Conservation (phyloP, 2,797 vertebrate genomes). For the Pempheris klunzingeri region DNA sequence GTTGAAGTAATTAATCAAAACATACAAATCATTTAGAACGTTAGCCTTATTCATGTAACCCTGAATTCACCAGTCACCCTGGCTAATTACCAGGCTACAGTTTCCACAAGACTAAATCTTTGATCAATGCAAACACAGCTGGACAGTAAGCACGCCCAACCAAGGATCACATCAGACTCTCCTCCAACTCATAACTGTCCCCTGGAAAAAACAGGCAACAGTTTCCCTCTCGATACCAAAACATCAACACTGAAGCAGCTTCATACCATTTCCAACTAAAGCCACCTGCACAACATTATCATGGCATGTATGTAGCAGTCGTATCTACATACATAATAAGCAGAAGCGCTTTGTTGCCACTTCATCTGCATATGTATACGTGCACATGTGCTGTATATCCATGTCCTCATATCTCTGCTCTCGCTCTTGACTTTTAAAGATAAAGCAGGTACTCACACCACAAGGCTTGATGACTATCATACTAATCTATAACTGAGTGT, state of each 20-base stretch:
- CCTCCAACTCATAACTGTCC: background rate
- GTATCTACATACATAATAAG: background rate
- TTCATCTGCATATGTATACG: background rate
- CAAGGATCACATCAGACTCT: constrained; percentile 21
- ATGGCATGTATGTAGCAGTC: background rate
- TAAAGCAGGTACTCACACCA: constrained; percentile 6
- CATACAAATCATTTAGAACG: constrained; percentile 26
- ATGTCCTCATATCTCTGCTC: no score
- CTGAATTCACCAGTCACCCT: constrained; percentile 3
- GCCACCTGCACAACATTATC: background rate
- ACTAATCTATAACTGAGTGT: no score
- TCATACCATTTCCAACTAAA: background rate
- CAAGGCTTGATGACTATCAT: constrained; percentile 13
- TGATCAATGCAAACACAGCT: constrained; percentile 15
- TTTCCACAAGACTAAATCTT: constrained; percentile 24
- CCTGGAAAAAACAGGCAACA: background rate
- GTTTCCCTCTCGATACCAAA: background rate
- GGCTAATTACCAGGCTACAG: background rate
- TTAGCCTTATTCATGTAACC: background rate
- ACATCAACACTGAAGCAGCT: background rate
- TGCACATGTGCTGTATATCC: background rate
- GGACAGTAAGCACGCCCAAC: constrained; percentile 1
- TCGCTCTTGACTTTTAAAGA: constrained; percentile 22
- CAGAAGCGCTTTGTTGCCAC: background rate
- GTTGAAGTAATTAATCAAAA: constrained; percentile 22